Evolutionary conservation across 2,888 invertebrate genomes (phyloP), one percentile per base, ranked within the genome.

Genomic region (Rhamphomyia laevipes): DNA sequence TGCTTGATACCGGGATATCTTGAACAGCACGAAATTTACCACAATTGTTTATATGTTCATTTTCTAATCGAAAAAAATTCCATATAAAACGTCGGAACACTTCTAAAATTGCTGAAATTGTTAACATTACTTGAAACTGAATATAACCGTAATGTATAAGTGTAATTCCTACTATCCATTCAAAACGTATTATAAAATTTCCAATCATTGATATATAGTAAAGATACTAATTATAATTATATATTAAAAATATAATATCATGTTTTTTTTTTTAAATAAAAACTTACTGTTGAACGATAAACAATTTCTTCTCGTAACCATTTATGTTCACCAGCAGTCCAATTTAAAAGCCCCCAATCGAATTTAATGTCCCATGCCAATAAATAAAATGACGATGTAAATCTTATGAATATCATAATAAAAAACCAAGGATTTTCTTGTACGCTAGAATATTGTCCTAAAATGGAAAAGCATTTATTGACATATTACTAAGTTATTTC

Each of bases 51-150:
- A 99, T 74, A 70, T 99, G 99, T 67, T 99, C 99, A 75, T 99
- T 99, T 74, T 99, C 99, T 62, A 99, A 70, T 0, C 99, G 96
- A 77, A 99, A 96, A 73, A 93, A 99, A 73, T 99, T 99, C 99
- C 99, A 99, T 43, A 99, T 82, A 72, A 97, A 99, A 48, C 97
- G 81, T 63, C 90, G 87, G 65, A 91, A 86, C 1, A 93, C 91
- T 77, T 93, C 93, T 1, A 92, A 70, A 1, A 89, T 87, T 41
- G 91, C 85, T 21, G 89, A 70, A 54, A 93, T 74, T 0, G 89
- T 86, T 5, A 83, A 79, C 84, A 93, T 86, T 3, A 91, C 77
- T 63, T 95, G 94, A 0, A 76, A 74, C 57, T 82, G 78, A 17
- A 89, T 76, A 49, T 81, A 75, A 31, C 80, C 78, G 65, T 86